Conservation (phyloP, 2,797 vertebrate species). For the Mallotus villosus region DNA sequence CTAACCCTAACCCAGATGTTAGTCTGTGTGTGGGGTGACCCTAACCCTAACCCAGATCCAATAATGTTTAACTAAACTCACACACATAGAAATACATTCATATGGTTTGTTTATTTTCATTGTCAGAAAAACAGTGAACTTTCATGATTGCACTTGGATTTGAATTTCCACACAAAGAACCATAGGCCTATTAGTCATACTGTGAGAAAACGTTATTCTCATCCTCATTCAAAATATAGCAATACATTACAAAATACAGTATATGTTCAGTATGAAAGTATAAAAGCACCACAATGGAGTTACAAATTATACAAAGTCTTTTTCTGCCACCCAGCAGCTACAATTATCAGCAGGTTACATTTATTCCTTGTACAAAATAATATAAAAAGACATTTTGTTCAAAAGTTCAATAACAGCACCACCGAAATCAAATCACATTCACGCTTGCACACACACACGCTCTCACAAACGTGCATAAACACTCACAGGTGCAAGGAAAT, state of each 20-base stretch:
- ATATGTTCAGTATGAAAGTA: constrained; percentile 46
- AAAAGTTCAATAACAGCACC: constrained; percentile 62
- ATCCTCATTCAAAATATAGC: constrained; percentile 31
- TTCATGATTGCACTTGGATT: constrained; percentile 1
- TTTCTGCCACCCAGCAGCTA: constrained; percentile 68
- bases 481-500: constrained; percentile 63
- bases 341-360: constrained; percentile 17
- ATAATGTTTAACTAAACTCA: constrained; percentile 20
- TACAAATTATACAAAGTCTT: constrained; percentile 37
- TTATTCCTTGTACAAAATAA: constrained; percentile 53
- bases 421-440: constrained; percentile 60
- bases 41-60: constrained; percentile 63
- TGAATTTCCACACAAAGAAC: constrained; percentile 34
- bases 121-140: background rate
- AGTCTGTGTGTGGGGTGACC: constrained; percentile 48
- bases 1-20: constrained; percentile 55
- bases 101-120: background rate
- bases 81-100: background rate
- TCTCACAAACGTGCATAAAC: constrained; percentile 26
- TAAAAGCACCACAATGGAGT: constrained; percentile 43
- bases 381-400: constrained; percentile 47
- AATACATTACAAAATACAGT: constrained; percentile 34
- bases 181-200: constrained; percentile 54
- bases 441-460: background rate
- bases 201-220: constrained; percentile 59